Evolutionary conservation across 37 sponge, comb jelly and placozoan species (phyloP).

Genomic region (Cliona cf. orientalis): DNA sequence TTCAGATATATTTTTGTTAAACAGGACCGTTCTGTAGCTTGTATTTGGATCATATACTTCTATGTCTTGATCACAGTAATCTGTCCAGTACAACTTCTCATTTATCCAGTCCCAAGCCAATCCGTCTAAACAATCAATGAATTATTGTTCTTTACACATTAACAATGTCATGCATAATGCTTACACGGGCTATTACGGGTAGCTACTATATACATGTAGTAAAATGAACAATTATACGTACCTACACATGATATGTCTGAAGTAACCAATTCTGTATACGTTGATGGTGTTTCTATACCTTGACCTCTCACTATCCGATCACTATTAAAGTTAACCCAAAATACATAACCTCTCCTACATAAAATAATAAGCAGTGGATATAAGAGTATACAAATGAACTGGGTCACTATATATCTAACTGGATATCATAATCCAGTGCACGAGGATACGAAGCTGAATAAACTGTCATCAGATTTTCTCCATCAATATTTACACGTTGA

Average conservation of each 20-base stretch:
- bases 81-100: slow-evolving; percentile 71
- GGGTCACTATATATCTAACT: no score
- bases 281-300: background rate
- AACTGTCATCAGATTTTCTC: no score
- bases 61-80: slow-evolving; percentile 7
- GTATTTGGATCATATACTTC: slow-evolving; percentile 39
- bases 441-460: no score
- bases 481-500: no score
- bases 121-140: slow-evolving; percentile 22
- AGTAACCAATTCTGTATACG: background rate
- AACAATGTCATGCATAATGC: background rate
- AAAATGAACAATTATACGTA: background rate
- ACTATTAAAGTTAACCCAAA: background rate
- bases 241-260: background rate
- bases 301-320: background rate
- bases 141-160: background rate
- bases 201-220: background rate
- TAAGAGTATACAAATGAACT: no score
- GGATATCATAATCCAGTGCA: no score
- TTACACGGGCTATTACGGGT: background rate
- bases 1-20: no score
- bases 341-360: slow-evolving; percentile 3
- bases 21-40: slow-evolving; percentile 10
- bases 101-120: slow-evolving; percentile 75
- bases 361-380: no score